Conservation (phyloP, 1,140 invertebrate genomes). For the Temnothorax nylanderi region DNA sequence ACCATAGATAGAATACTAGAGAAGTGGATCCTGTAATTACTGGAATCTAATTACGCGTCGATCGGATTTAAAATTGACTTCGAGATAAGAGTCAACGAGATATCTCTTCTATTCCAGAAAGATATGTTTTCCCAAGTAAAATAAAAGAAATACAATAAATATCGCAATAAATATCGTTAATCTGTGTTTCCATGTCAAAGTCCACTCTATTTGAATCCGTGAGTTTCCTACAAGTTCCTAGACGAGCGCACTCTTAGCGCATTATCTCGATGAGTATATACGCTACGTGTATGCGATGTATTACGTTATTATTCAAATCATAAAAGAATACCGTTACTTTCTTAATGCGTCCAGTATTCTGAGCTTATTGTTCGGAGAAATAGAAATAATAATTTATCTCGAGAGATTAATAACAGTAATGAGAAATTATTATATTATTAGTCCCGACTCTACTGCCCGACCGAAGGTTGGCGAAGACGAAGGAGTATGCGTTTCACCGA, state of each 20-base stretch:
- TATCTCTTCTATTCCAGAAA: background rate
- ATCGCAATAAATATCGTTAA: constrained; percentile 4
- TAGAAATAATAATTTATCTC: background rate
- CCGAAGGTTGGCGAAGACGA: too few relatives aligned
- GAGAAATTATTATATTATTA: background rate
- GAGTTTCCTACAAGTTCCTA: background rate
- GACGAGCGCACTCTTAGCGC: background rate
- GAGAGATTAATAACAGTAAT: background rate
- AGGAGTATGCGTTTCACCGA: too few relatives aligned
- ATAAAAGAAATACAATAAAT: background rate
- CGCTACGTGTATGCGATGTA: background rate
- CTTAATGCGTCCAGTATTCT: background rate
- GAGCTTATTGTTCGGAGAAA: background rate
- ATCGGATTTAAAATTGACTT: constrained; percentile 52
- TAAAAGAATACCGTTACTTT: background rate
- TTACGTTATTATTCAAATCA: constrained; percentile 9
- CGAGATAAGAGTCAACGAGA: background rate
- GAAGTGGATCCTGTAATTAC: constrained; percentile 66
- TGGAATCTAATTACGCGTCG: constrained; percentile 37
- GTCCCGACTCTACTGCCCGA: too few relatives aligned
- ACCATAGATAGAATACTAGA: background rate
- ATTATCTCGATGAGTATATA: background rate
- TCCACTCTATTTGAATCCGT: constrained; percentile 13
- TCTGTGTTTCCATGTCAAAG: background rate
- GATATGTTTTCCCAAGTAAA: background rate